Evolutionary conservation across 1,140 invertebrate genomes (phyloP).

Genomic region (Diorhabda elongata): DNA sequence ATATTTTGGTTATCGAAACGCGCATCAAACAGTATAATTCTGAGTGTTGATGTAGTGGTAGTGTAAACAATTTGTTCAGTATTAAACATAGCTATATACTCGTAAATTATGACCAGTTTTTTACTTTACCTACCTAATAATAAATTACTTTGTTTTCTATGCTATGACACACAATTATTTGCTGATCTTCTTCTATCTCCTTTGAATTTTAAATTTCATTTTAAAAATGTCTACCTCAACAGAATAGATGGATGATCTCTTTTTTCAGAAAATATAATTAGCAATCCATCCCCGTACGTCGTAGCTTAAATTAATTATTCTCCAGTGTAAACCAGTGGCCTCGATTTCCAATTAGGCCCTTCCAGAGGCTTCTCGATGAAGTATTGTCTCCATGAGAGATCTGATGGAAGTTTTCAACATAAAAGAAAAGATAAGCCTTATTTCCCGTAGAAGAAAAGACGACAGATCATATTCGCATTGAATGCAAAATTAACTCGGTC

Average conservation of each 20-base stretch:
- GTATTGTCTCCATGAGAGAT: conserved; percentile 37
- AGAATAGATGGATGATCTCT: conserved; percentile 3
- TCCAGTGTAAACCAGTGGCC: conserved; percentile 14
- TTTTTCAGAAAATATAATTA: conserved; percentile 6
- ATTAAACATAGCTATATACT: too few relatives aligned
- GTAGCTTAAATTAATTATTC: conserved; percentile 16
- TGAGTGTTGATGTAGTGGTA: too few relatives aligned
- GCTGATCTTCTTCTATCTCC: too few relatives aligned
- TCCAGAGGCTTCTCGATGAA: conserved; percentile 33
- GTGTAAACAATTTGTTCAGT: too few relatives aligned
- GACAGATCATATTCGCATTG: conserved; percentile 38
- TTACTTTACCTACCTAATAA: too few relatives aligned
- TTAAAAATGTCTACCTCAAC: too few relatives aligned
- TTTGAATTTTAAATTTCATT: too few relatives aligned
- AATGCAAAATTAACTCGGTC: conserved; percentile 38
- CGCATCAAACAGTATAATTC: too few relatives aligned
- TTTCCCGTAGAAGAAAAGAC: conserved; percentile 36
- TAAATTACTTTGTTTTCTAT: too few relatives aligned
- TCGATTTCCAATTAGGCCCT: conserved; percentile 36
- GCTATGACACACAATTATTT: too few relatives aligned
- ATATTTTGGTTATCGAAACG: too few relatives aligned
- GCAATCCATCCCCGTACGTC: conserved; percentile 9
- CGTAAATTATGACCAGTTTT: too few relatives aligned
- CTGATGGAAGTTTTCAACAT: conserved; percentile 33
- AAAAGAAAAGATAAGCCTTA: conserved; percentile 38